These are phyloP conservation scores for Prionailurus bengalensis DNA, from an alignment of 2,113 vertebrate species.

Conservation along the genomic window DNA sequence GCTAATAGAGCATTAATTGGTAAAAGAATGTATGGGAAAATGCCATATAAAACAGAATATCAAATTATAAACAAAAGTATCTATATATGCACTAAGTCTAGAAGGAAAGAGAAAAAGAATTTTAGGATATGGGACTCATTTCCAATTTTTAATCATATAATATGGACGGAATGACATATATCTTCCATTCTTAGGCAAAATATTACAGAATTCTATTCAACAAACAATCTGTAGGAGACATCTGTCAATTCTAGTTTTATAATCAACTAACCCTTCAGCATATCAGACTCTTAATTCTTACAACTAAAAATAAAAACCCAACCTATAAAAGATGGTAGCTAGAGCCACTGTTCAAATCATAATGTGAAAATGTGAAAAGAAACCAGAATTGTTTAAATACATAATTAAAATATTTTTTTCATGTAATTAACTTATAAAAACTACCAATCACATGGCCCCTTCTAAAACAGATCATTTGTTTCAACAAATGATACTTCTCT, in stretches of 20 bases:
- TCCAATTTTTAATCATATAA: neutral
- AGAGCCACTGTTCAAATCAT: neutral
- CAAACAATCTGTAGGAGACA: neutral
- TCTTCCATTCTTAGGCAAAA: slow-evolving; percentile 43
- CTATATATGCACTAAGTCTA: neutral
- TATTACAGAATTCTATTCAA: neutral
- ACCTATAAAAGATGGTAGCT: neutral
- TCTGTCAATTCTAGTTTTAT: slow-evolving; percentile 5
- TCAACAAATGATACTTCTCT: slow-evolving; percentile 22
- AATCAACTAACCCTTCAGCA: neutral
- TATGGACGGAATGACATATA: neutral
- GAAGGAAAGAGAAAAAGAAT: neutral
- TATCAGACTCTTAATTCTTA: slow-evolving; percentile 18
- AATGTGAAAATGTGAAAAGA: slow-evolving; percentile 14
- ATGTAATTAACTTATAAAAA: slow-evolving; percentile 42
- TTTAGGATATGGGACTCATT: neutral
- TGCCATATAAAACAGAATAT: neutral
- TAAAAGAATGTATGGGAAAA: neutral
- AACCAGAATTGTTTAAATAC: neutral
- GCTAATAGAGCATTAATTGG: neutral
- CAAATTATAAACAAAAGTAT: slow-evolving; percentile 45
- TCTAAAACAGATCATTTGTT: slow-evolving; percentile 10
- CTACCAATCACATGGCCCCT: neutral
- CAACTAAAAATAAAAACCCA: neutral
- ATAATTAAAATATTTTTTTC: slow-evolving; percentile 43